These are phyloP conservation scores for Trichoplusia ni DNA, from an alignment of 1,140 invertebrate species.

Conservation along the genomic window DNA sequence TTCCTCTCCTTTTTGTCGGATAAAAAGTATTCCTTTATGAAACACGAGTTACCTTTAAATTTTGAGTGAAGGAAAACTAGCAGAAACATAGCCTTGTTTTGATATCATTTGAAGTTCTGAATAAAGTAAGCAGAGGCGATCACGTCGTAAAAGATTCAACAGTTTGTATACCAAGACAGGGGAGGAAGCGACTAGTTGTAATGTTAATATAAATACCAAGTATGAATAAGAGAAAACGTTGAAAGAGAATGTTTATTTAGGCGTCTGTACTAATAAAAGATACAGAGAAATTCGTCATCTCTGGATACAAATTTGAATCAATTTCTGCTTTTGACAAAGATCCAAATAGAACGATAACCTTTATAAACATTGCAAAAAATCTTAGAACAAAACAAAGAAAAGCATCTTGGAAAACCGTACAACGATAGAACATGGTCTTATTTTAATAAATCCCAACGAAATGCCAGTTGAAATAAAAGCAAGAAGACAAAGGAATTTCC, in stretches of 20 bases:
- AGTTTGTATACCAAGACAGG: background rate
- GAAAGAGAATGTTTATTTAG: no score
- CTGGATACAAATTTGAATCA: no score
- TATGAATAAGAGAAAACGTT: no score
- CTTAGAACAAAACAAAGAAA: background rate
- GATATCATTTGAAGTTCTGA: slow-evolving; percentile 10
- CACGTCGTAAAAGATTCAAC: slow-evolving; percentile 24
- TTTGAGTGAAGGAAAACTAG: slow-evolving; percentile 13
- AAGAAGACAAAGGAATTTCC: slow-evolving; percentile 14
- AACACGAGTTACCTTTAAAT: slow-evolving; percentile 11
- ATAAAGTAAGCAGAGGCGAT: slow-evolving; percentile 10
- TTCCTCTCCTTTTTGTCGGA: no score
- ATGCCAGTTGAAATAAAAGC: slow-evolving; percentile 4
- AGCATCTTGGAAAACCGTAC: background rate
- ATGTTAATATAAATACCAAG: no score
- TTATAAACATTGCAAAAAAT: no score
- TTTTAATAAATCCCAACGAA: slow-evolving; percentile 3
- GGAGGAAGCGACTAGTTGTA: background rate
- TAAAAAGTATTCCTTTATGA: no score
- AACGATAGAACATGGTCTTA: background rate
- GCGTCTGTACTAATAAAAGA: no score
- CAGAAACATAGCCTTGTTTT: slow-evolving; percentile 8
- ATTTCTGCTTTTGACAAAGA: no score
- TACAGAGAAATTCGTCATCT: no score
- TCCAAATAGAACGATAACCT: no score